phyloP scores from a whole-genome alignment of 2,113 vertebrate species.

The Melanotaenia duboulayi region DNA sequence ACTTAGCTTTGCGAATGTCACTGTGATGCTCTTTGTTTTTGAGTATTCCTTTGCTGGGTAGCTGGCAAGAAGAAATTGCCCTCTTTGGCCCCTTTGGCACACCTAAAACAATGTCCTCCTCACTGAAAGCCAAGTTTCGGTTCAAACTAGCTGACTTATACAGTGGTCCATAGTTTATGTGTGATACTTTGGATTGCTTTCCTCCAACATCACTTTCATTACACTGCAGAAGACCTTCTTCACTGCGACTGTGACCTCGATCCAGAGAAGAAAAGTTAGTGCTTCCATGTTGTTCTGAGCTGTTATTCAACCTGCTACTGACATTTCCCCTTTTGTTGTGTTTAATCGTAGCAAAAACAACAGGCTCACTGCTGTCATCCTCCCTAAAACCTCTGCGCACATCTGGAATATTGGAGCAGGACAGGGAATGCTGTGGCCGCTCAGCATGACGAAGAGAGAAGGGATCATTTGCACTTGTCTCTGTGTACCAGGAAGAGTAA shows the following conservation, averaged over 20 bases:
- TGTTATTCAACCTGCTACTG: neutral
- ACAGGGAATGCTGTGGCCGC: constrained; percentile 78
- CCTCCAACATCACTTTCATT: constrained; percentile 22
- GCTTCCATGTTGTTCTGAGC: constrained; percentile 22
- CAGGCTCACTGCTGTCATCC: constrained; percentile 47
- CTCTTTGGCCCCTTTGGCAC: constrained; percentile 66
- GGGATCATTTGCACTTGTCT: constrained; percentile 70
- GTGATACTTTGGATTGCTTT: constrained; percentile 6
- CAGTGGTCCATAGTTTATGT: constrained; percentile 53
- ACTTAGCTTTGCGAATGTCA: constrained; percentile 81
- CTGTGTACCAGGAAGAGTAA: constrained; percentile 79
- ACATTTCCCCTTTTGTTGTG: constrained; percentile 27
- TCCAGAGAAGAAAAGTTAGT: constrained; percentile 54
- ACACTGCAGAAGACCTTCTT: constrained; percentile 68
- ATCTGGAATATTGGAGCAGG: constrained; percentile 81
- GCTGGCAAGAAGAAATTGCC: constrained; percentile 70
- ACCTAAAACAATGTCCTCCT: constrained; percentile 68
- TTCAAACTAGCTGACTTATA: constrained; percentile 80
- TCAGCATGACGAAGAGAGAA: constrained; percentile 52
- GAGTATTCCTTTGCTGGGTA: constrained; percentile 83
- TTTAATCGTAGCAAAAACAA: constrained; percentile 63
- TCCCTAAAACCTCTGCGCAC: constrained; percentile 56
- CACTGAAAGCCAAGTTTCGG: constrained; percentile 70
- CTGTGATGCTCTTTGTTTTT: constrained; percentile 74
- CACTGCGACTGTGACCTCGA: constrained; percentile 77